Conservation (phyloP, 2,888 invertebrate species). For the Xanthorhoe spadicearia region DNA sequence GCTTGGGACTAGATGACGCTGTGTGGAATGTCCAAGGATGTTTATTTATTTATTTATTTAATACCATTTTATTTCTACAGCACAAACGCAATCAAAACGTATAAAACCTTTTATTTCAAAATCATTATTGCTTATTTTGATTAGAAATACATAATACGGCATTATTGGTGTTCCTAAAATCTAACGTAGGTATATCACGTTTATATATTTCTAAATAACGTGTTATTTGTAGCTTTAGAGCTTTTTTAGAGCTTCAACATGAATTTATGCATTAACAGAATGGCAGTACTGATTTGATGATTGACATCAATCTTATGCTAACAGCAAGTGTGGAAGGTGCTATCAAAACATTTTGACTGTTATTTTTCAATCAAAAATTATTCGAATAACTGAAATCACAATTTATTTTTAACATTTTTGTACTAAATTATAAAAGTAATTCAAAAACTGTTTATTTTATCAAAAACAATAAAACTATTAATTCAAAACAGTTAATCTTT, state of each 20-base stretch:
- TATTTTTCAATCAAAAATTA: neutral
- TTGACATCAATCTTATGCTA: neutral
- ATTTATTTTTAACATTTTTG: neutral
- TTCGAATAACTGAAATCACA: neutral
- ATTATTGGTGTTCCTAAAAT: conserved; percentile 59
- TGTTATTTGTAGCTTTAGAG: neutral
- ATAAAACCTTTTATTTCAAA: conserved; percentile 42
- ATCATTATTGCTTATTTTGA: conserved; percentile 61
- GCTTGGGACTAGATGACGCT: no score
- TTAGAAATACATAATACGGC: conserved; percentile 47
- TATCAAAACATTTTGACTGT: neutral
- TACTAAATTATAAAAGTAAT: conserved; percentile 13
- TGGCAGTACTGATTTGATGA: neutral
- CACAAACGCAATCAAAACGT: conserved; percentile 23
- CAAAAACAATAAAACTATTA: conserved; percentile 22
- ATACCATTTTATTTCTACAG: conserved; percentile 22
- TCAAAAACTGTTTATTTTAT: conserved; percentile 9
- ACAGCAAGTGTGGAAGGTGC: conserved; percentile 4
- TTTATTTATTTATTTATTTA: no score
- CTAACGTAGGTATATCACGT: conserved; percentile 21
- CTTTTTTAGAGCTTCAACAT: neutral
- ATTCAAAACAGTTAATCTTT: conserved; percentile 38
- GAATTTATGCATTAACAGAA: neutral
- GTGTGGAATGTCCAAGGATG: no score
- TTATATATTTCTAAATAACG: conserved; percentile 8